Evolutionary conservation across 2,888 invertebrate species (phyloP).

Genomic region (Eupithecia tripunctaria): DNA sequence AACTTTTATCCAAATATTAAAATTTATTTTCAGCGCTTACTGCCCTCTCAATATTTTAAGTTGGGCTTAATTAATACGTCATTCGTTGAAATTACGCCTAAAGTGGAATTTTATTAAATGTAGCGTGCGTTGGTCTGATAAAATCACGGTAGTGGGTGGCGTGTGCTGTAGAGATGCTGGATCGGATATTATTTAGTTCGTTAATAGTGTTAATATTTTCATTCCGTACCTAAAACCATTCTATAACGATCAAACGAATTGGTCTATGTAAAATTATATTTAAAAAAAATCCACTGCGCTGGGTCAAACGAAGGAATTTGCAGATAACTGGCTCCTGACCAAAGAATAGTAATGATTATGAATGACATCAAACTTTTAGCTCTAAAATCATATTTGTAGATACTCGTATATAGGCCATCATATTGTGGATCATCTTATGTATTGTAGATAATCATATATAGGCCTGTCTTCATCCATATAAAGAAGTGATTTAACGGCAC

Average conservation of each 20-base stretch:
- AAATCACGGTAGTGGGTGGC: conserved; percentile 65
- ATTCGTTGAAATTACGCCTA: conserved; percentile 67
- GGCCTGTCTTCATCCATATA: too few species aligned
- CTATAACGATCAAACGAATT: not conserved
- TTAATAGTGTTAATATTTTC: not conserved
- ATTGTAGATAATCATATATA: too few species aligned
- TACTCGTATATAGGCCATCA: too few species aligned
- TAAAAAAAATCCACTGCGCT: not conserved
- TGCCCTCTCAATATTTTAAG: conserved; percentile 63
- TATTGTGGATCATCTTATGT: too few species aligned
- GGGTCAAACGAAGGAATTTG: not conserved
- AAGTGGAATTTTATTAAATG: conserved; percentile 71
- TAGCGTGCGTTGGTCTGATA: conserved; percentile 72
- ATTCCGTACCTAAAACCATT: not conserved
- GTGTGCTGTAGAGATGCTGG: conserved; percentile 46
- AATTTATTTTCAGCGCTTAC: conserved; percentile 40
- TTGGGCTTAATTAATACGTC: conserved; percentile 75
- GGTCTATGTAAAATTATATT: not conserved
- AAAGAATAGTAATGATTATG: too few species aligned
- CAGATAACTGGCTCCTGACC: not conserved
- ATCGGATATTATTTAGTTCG: conserved; percentile 36
- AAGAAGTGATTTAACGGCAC: too few species aligned
- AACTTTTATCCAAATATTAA: not conserved
- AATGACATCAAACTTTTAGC: not conserved
- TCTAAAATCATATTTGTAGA: too few species aligned